phyloP scores from a whole-genome alignment of 2,888 invertebrate genomes.

The Balanococcus diminutus region DNA sequence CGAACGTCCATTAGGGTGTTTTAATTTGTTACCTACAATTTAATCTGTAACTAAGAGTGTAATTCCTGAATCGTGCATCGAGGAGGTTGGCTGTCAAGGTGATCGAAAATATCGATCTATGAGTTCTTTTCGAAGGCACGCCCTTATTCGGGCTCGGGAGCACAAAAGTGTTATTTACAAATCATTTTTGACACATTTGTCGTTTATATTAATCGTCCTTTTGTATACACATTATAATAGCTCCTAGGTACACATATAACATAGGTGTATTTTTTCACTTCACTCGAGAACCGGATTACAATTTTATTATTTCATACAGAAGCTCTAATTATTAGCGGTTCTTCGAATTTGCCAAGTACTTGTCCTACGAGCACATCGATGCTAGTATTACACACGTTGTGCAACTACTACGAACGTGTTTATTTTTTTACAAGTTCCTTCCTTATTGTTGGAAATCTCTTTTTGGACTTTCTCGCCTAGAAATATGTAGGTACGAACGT shows the following conservation, averaged over 20 bases:
- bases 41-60: no score
- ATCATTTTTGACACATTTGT: neutral
- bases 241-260: neutral
- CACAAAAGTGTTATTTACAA: neutral
- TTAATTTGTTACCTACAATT: conserved; percentile 13
- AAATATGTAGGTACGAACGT: neutral
- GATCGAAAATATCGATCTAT: neutral
- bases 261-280: neutral
- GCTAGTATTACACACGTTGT: neutral
- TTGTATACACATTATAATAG: neutral
- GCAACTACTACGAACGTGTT: neutral
- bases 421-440: neutral
- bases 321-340: neutral
- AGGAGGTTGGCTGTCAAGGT: neutral
- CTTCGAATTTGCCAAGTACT: neutral
- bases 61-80: neutral
- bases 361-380: neutral
- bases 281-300: neutral
- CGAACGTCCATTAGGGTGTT: neutral
- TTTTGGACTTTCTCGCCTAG: conserved; percentile 8
- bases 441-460: conserved; percentile 5
- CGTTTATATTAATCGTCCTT: neutral
- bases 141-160: neutral
- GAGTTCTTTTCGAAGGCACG: neutral
- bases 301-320: neutral